Conservation (phyloP, 2,888 invertebrate species). For the Embidobia sp. region DNA sequence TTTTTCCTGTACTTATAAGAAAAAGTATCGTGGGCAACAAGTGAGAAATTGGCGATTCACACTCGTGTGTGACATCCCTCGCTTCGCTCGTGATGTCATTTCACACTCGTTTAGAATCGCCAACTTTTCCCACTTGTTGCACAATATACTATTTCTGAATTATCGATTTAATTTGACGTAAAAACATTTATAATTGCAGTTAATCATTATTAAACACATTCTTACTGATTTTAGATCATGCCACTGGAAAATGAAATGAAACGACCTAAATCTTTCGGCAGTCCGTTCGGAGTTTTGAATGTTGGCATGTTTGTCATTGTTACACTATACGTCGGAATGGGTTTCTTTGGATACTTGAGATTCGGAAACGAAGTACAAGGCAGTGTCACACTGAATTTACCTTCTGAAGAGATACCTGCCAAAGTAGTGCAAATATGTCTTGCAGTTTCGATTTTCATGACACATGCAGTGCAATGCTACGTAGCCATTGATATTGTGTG, state of each 20-base stretch:
- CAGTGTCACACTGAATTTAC: constrained; percentile 95
- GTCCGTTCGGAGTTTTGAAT: constrained; percentile 95
- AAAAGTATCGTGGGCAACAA: no score
- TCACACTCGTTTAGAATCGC: no score
- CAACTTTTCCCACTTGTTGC: no score
- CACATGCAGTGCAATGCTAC: constrained; percentile 98
- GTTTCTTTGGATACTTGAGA: constrained; percentile 96
- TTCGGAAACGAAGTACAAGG: constrained; percentile 89
- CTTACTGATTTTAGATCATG: constrained; percentile 91
- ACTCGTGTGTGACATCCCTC: no score
- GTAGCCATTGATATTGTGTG: constrained; percentile 98
- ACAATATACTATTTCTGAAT: no score
- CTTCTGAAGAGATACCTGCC: constrained; percentile 86
- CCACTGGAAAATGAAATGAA: constrained; percentile 99
- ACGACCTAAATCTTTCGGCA: constrained; percentile 93
- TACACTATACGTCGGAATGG: constrained; percentile 91
- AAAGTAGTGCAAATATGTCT: constrained; percentile 93
- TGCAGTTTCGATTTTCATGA: constrained; percentile 94
- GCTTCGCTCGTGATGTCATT: no score
- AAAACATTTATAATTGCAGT: no score
- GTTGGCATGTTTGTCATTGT: constrained; percentile 95
- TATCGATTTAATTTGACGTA: no score
- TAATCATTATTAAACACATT: no score
- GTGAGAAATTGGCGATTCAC: no score
- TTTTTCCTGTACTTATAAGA: no score